Percentiles rank a stretch among this genome's conserved stretches.
These are phyloP conservation scores for Notolabrus celidotus DNA, from an alignment of 2,797 vertebrate species.

Conservation along the genomic window DNA sequence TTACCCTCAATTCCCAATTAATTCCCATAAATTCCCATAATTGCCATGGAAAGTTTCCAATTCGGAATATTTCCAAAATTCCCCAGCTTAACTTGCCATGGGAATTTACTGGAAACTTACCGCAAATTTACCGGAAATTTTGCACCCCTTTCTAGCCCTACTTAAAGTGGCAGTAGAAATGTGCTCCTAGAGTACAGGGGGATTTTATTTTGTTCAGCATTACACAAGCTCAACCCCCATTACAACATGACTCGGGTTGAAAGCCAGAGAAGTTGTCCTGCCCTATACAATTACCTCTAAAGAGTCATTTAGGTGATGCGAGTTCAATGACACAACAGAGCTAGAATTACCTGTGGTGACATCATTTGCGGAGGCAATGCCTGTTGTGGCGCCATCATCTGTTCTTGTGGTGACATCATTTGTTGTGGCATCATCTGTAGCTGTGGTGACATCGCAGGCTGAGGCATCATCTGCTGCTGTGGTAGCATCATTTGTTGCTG, in stretches of 20 bases:
- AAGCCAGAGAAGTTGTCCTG: neutral
- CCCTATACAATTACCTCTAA: neutral
- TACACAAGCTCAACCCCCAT: too few relatives aligned
- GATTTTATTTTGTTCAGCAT: too few relatives aligned
- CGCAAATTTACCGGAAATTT: too few relatives aligned
- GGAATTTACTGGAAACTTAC: too few relatives aligned
- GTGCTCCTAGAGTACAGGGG: neutral
- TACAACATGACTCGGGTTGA: too few relatives aligned
- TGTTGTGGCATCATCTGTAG: conserved; percentile 46
- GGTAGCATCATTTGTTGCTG: conserved; percentile 52
- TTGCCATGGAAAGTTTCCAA: too few relatives aligned
- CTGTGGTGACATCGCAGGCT: conserved; percentile 47
- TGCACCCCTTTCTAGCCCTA: too few relatives aligned
- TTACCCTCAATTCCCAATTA: too few relatives aligned
- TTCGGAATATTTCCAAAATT: too few relatives aligned
- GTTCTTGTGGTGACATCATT: conserved; percentile 38
- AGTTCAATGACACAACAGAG: conserved; percentile 26
- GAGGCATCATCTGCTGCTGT: conserved; percentile 47
- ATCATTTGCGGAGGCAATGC: conserved; percentile 33
- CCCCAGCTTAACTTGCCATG: too few relatives aligned
- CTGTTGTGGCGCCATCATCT: conserved; percentile 33
- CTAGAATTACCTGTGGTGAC: conserved; percentile 62
- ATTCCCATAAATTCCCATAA: too few relatives aligned
- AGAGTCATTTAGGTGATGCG: neutral
- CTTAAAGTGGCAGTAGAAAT: too few relatives aligned